phyloP scores from a whole-genome alignment of 2,888 invertebrate species.

The Antheraea yamamai region DNA sequence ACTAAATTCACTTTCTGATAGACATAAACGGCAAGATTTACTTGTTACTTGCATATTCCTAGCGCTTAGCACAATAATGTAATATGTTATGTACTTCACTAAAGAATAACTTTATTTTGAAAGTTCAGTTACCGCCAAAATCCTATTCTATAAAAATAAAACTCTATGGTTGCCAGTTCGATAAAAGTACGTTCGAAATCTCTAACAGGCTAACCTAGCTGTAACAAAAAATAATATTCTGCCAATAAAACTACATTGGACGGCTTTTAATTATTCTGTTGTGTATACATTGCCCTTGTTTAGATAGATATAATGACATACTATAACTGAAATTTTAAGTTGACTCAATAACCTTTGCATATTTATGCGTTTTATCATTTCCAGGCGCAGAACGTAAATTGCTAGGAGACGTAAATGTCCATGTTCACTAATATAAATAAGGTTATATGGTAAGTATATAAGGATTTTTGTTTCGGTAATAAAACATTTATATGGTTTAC shows the following conservation, averaged over 20 bases:
- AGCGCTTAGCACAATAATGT: conserved; percentile 11
- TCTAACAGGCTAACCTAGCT: conserved; percentile 13
- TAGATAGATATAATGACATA: conserved; percentile 24
- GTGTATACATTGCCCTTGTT: conserved; percentile 62
- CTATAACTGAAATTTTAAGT: neutral
- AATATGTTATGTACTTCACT: neutral
- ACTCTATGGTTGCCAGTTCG: conserved; percentile 34
- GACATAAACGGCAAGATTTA: conserved; percentile 65
- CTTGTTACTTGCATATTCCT: conserved; percentile 60
- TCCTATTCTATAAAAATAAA: conserved; percentile 17
- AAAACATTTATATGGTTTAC: conserved; percentile 4
- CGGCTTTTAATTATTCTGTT: conserved; percentile 59
- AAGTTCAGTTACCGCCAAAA: conserved; percentile 40
- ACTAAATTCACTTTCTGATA: conserved; percentile 67
- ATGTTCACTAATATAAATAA: neutral
- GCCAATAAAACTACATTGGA: conserved; percentile 70
- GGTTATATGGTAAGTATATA: neutral
- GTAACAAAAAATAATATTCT: conserved; percentile 24
- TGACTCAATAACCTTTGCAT: neutral
- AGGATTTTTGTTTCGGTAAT: conserved; percentile 2
- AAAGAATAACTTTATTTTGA: conserved; percentile 24
- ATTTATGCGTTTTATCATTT: conserved; percentile 11
- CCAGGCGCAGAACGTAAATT: conserved; percentile 33
- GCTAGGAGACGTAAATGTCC: conserved; percentile 10
- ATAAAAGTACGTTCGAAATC: conserved; percentile 1